A percentile compares a stretch with the other conserved stretches of the same genome.
phyloP scores from a whole-genome alignment of 2,797 vertebrate genomes.

The Parotocinclus haroldoi region DNA sequence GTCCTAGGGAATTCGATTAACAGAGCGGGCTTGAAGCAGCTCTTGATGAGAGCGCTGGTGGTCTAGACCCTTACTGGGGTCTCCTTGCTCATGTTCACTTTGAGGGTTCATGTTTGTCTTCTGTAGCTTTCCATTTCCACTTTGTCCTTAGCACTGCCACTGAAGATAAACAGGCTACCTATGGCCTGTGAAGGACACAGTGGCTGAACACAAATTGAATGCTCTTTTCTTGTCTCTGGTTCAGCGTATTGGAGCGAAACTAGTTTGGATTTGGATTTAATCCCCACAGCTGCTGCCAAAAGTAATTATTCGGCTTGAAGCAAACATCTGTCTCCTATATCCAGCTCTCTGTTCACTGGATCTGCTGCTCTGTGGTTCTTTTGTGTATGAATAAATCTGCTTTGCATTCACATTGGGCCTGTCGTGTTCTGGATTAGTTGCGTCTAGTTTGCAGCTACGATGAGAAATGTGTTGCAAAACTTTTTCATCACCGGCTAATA shows the following conservation, averaged over 20 bases:
- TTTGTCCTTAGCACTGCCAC: slow-evolving; percentile 32
- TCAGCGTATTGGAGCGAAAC: slow-evolving; percentile 45
- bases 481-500: slow-evolving; percentile 13
- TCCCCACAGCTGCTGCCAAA: slow-evolving; percentile 43
- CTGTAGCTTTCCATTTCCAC: slow-evolving; percentile 32
- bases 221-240: slow-evolving; percentile 33
- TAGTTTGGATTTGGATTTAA: slow-evolving; percentile 50
- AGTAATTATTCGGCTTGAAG: slow-evolving; percentile 55
- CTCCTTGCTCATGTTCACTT: slow-evolving; percentile 44
- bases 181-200: slow-evolving; percentile 36
- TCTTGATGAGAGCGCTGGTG: slow-evolving; percentile 48
- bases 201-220: slow-evolving; percentile 43
- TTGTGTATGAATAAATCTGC: slow-evolving; percentile 31
- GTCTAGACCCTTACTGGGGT: slow-evolving; percentile 43
- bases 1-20: slow-evolving; percentile 34
- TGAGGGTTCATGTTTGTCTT: slow-evolving; percentile 36
- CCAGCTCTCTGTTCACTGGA: slow-evolving; percentile 25
- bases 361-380: slow-evolving; percentile 27
- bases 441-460: slow-evolving; percentile 16
- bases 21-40: slow-evolving; percentile 47
- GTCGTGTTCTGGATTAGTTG: slow-evolving; percentile 22
- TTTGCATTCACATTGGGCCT: slow-evolving; percentile 23
- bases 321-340: slow-evolving; percentile 44
- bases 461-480: slow-evolving; percentile 20
- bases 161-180: slow-evolving; percentile 37